A percentile compares a stretch with the other conserved stretches of the same genome.
phyloP scores from a whole-genome alignment of 2,888 invertebrate genomes.

The Stenolophus ochropezus region DNA sequence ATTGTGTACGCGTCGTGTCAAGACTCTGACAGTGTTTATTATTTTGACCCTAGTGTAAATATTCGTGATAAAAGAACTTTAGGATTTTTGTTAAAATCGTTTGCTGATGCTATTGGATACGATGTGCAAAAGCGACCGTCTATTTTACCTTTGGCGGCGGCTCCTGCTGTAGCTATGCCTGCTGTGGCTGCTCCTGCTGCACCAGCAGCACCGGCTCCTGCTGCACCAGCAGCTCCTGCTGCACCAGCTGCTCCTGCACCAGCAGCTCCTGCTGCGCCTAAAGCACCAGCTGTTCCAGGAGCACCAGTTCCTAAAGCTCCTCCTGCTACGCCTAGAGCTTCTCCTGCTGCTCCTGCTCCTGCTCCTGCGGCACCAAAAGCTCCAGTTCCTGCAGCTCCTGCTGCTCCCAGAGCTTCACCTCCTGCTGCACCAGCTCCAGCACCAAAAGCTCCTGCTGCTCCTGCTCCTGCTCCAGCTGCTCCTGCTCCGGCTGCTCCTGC shows the following conservation, averaged over 20 bases:
- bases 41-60: conserved; percentile 50
- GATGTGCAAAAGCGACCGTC: conserved; percentile 70
- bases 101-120: conserved; percentile 72
- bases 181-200: conserved; percentile 55
- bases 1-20: conserved; percentile 18
- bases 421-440: too few relatives aligned
- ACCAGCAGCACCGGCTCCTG: conserved; percentile 61
- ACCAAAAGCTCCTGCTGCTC: too few relatives aligned
- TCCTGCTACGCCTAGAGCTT: conserved; percentile 62
- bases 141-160: conserved; percentile 58
- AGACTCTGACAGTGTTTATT: conserved; percentile 6
- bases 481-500: conserved; percentile 58
- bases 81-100: conserved; percentile 69
- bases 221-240: conserved; percentile 60
- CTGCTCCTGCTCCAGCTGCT: conserved; percentile 60
- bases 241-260: conserved; percentile 62
- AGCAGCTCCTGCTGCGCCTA: conserved; percentile 60
- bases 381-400: too few relatives aligned
- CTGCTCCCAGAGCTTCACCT: too few relatives aligned
- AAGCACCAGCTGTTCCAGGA: too few relatives aligned
- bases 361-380: conserved; percentile 63
- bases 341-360: conserved; percentile 59
- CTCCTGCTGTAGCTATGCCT: conserved; percentile 63
- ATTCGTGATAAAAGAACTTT: conserved; percentile 70
- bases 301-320: conserved; percentile 53